These are phyloP conservation scores for Pseudoips prasinana DNA, from an alignment of 2,888 invertebrate genomes.

Conservation along the genomic window DNA sequence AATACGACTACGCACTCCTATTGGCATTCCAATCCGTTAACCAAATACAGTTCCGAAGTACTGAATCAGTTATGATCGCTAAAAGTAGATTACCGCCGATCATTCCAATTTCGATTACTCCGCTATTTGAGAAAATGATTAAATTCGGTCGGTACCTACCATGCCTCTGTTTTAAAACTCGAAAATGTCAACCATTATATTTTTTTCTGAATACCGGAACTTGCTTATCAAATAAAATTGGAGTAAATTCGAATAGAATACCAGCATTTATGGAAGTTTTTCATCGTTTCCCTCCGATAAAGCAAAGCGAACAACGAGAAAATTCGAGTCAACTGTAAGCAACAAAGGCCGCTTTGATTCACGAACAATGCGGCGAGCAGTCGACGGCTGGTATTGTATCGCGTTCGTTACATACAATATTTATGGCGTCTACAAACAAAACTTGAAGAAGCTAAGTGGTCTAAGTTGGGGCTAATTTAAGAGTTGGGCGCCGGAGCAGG, in stretches of 20 bases:
- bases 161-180: too few relatives aligned
- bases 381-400: slow-evolving; percentile 57
- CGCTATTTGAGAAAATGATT: not conserved
- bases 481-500: slow-evolving; percentile 61
- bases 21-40: slow-evolving; percentile 51
- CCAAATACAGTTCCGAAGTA: slow-evolving; percentile 48
- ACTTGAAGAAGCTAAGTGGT: slow-evolving; percentile 76
- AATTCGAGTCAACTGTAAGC: slow-evolving; percentile 45
- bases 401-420: slow-evolving; percentile 64
- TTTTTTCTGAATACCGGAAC: slow-evolving; percentile 23
- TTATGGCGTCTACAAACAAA: slow-evolving; percentile 76
- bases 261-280: slow-evolving; percentile 28
- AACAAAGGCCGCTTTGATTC: slow-evolving; percentile 55
- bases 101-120: slow-evolving; percentile 1
- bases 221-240: slow-evolving; percentile 26
- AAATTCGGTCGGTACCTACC: too few relatives aligned
- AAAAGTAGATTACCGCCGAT: slow-evolving; percentile 20
- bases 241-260: too few relatives aligned
- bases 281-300: slow-evolving; percentile 30
- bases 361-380: slow-evolving; percentile 51
- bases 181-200: not conserved
- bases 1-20: slow-evolving; percentile 56
- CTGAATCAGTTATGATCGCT: slow-evolving; percentile 49
- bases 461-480: slow-evolving; percentile 79
- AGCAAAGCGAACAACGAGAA: slow-evolving; percentile 39